A percentile compares a stretch with the other conserved stretches of the same genome.
These are phyloP conservation scores for Tetramorium bicarinatum DNA, from an alignment of 2,888 invertebrate species.

Conservation along the genomic window DNA sequence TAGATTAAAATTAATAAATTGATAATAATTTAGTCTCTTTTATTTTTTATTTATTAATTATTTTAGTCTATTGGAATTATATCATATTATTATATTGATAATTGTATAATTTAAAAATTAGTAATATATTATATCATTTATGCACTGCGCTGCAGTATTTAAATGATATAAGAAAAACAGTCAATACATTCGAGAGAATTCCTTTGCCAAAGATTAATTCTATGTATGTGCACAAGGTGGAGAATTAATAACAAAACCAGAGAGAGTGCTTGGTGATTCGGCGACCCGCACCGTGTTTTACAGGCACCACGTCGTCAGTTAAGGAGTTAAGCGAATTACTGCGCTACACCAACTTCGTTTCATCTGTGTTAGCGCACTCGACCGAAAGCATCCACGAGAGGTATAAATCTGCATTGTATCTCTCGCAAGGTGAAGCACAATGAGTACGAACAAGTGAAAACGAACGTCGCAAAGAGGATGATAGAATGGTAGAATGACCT, in stretches of 20 bases:
- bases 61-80: not conserved
- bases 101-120: not conserved
- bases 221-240: constrained; percentile 28
- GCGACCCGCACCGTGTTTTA: constrained; percentile 55
- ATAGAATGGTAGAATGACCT: constrained; percentile 24
- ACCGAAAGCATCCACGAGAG: constrained; percentile 48
- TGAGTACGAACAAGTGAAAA: constrained; percentile 50
- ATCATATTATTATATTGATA: not conserved
- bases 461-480: constrained; percentile 48
- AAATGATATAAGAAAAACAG: constrained; percentile 7
- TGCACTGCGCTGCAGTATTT: not conserved
- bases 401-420: constrained; percentile 57
- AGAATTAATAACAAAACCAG: constrained; percentile 56
- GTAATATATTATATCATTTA: not conserved
- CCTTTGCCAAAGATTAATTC: constrained; percentile 40
- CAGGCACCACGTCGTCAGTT: constrained; percentile 55
- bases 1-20: not conserved
- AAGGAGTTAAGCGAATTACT: constrained; percentile 60
- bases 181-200: constrained; percentile 13
- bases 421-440: constrained; percentile 45
- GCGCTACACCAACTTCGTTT: constrained; percentile 53
- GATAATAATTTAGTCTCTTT: not conserved
- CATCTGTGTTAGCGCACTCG: constrained; percentile 50
- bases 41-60: too few species aligned
- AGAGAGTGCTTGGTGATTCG: constrained; percentile 52